Conservation (phyloP, 2,113 vertebrate species). For the Thermophis baileyi region DNA sequence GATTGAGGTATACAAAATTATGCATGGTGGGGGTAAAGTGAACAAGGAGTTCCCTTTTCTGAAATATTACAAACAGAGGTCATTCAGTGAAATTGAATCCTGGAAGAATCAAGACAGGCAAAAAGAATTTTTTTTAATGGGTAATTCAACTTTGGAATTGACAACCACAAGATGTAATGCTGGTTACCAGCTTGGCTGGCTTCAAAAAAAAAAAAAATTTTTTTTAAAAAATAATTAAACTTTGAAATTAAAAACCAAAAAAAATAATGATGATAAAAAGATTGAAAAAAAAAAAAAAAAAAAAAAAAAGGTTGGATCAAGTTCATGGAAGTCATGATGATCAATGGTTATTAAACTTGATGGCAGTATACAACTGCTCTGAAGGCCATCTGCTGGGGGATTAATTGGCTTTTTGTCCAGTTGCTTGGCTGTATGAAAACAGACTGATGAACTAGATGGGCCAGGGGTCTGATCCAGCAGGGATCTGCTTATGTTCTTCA, state of each 20-base stretch:
- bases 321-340: not conserved
- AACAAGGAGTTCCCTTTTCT: not conserved
- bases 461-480: not conserved
- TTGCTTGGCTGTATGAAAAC: not conserved
- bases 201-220: too few relatives aligned
- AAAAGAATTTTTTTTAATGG: not conserved
- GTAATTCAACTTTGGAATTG: not conserved
- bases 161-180: not conserved
- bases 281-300: too few relatives aligned
- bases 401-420: not conserved
- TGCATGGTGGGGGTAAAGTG: not conserved
- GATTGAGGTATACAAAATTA: not conserved
- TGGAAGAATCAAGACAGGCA: not conserved
- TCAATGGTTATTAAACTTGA: not conserved
- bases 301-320: not conserved
- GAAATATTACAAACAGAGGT: not conserved
- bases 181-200: not conserved
- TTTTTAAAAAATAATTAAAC: too few relatives aligned
- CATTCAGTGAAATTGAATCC: not conserved
- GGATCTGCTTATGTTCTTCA: not conserved
- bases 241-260: too few relatives aligned
- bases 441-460: not conserved
- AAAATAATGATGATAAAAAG: too few relatives aligned
- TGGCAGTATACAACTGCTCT: not conserved
- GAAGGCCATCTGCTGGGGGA: not conserved